Base-by-base conservation (phyloP, 2,797 vertebrate genomes). In the Octomys mimax region DNA sequence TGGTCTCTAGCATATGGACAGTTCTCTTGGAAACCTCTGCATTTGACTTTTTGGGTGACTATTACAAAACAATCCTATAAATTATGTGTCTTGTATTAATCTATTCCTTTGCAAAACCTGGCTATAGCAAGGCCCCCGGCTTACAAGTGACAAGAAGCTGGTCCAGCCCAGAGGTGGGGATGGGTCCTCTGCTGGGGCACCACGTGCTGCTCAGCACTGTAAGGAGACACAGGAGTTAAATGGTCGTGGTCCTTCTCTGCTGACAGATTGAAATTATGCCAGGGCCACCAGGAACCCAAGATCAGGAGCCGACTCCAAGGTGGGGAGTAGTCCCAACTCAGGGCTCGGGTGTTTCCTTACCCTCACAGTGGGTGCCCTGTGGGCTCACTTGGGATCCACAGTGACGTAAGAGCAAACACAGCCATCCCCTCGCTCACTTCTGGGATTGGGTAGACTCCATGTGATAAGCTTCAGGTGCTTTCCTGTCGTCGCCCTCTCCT, bases 231-330 rank as follows among this genome's bases (percentile, higher is more conserved):
- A 87, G 66, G 75, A 91, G 78, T 49, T 42, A 49, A n/a, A 61
- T n/a, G 33, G 39, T 42, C 46, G 28, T 62, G 31, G 39, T 5
- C 6, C 42, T 71, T 59, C 5, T 80, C 39, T 31, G 6, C 5
- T 19, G 52, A 71, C 71, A 87, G 71, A 77, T 19, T 39, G 11
- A 62, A 70, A 59, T 52, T 92, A 87, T 89, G 71, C 42, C 87
- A 87, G 39, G 33, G 49, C 11, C 62, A 85, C 42, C 66, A 89
- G 71, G 59, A 94, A 73, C 42, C 62, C 62, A 71, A 83, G 62
- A 31, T 39, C 13, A n/a, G 36, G 18, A 33, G 52, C 21, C 83
- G 22, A 78, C 64, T 42, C 33, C 49, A 9, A 39, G 31, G 54
- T 11, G 22, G 54, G 33, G 26, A 89, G 26, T 31, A 54, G 52